A percentile compares a stretch with the other conserved stretches of the same genome.
Conservation (phyloP, 1,140 invertebrate species). For the Solen grandis region DNA sequence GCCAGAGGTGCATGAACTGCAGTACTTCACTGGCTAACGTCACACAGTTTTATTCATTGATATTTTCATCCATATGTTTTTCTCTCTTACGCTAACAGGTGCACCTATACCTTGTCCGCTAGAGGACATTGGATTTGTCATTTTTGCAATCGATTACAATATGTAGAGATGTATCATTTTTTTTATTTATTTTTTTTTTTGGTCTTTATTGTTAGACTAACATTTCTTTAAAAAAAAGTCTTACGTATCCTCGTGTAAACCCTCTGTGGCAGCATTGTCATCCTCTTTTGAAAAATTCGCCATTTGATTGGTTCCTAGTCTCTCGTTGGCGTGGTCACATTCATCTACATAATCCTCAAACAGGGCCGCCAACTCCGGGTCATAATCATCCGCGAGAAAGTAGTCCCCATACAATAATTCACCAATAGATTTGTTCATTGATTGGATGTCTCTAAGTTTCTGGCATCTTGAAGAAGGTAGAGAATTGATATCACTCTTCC, state of each 20-base stretch:
- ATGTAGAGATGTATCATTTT: no score
- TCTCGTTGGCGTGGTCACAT: neutral
- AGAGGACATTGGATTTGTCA: no score
- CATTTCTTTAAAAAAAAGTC: neutral
- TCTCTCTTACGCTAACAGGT: no score
- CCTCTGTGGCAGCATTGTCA: no score
- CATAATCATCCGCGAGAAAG: neutral
- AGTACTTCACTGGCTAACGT: neutral
- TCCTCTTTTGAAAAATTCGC: neutral
- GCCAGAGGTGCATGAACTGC: neutral
- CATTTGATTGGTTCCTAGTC: neutral
- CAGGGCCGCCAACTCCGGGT: slow-evolving; percentile 35
- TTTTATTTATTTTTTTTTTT: neutral
- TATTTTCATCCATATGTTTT: no score
- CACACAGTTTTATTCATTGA: neutral
- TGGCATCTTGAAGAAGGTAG: slow-evolving; percentile 8
- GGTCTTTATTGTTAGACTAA: neutral
- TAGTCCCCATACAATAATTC: slow-evolving; percentile 23
- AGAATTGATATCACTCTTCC: no score
- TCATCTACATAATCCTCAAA: slow-evolving; percentile 38
- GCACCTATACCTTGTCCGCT: no score
- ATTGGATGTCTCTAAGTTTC: neutral
- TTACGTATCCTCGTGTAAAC: neutral
- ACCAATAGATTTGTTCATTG: neutral
- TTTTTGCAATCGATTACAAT: neutral